Conservation (phyloP, 2,888 invertebrate species). For the Stegana nigrithorax region DNA sequence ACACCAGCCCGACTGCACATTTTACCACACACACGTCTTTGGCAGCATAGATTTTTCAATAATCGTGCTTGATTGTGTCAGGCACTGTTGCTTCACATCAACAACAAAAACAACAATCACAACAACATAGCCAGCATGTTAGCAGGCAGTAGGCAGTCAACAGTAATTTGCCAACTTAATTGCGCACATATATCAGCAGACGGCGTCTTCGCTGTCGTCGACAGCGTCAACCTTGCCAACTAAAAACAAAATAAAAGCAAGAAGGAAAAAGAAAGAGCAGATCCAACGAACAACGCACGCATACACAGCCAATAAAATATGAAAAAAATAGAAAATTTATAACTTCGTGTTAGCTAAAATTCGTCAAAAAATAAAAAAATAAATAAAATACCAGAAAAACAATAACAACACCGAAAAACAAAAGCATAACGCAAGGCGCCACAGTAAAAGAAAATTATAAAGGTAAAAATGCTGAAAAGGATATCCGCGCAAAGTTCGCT, state of each 20-base stretch:
- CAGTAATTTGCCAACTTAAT: conserved; percentile 43
- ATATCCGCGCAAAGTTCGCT: conserved; percentile 48
- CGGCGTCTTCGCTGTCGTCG: conserved; percentile 8
- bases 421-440: not conserved
- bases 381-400: conserved; percentile 30
- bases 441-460: not conserved
- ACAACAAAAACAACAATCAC: not conserved
- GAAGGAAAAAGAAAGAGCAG: too few species aligned
- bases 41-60: conserved; percentile 51
- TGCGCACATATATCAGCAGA: conserved; percentile 50
- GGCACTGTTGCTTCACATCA: conserved; percentile 35
- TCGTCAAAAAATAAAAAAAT: conserved; percentile 43
- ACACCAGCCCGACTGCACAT: too few species aligned
- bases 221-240: not conserved
- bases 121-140: not conserved
- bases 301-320: conserved; percentile 55
- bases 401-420: not conserved
- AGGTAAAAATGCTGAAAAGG: conserved; percentile 53
- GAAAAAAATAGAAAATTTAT: conserved; percentile 32
- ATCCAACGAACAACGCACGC: conserved; percentile 41
- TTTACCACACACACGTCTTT: too few species aligned
- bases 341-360: not conserved
- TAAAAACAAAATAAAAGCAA: too few species aligned
- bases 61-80: conserved; percentile 54
- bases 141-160: not conserved